Base-by-base conservation (phyloP, 2,797 vertebrate species). In the Melanotaenia pygmaea region DNA sequence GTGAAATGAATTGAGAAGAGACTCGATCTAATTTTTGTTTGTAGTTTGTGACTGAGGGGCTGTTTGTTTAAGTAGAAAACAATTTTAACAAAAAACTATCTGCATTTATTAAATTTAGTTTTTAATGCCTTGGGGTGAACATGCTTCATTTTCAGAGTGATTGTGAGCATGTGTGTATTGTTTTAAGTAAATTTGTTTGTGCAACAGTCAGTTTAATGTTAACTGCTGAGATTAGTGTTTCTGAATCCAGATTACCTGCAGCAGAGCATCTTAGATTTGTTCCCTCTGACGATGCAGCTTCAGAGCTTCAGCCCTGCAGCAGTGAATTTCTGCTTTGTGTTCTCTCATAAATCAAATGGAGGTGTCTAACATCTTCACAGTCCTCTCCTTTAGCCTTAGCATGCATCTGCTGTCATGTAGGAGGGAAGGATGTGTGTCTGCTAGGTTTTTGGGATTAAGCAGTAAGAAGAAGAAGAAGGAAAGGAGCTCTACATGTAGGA, bases 1-100 rank as follows among this genome's bases (percentile, higher is more conserved):
- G 86, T 83, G 86, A 90, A 92, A 91, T 89, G 85, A 91, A 92
- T 89, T 89, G 90, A 84, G 79, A 73, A 84, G 84, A 81, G 76
- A 88, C 77, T 69, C 63, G 34, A 88, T 91, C 85, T 88, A 72
- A 64, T 86, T 89, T 87, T 88, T 84, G 73, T 88, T 87, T 89
- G 85, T 90, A 90, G 91, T 93, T 88, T 91, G 84, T 83, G 86
- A 91, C 90, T 88, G 73, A 86, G 80, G 84, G 86, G 86, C 77
- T 87, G 85, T 90, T 91, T 90, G 79, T 86, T 89, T 89, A 89
- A 89, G 77, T 84, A 82, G 81, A 84, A 92, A 89, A 90, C 87
- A 86, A 90, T 90, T 91, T 84, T 76, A 88, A 88, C 79, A 67
- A 90, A 89, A 91, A 80, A 72, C 84, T 71, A 72, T 86, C 70